Conservation (phyloP, 2,797 vertebrate genomes). For the Sebastes elongatus region DNA sequence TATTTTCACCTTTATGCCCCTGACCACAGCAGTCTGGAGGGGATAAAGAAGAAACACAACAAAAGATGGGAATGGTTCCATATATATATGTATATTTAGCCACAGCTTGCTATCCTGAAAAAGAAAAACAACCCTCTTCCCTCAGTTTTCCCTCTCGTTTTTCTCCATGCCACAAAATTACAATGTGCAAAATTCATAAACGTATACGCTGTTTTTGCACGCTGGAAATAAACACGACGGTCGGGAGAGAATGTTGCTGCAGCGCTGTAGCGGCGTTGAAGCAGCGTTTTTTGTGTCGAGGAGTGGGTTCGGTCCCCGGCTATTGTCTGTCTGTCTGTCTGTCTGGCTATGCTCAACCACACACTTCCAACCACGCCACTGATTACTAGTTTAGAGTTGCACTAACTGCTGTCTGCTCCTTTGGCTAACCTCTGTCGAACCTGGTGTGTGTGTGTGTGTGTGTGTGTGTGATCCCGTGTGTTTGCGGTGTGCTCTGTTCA, state of each 20-base stretch:
- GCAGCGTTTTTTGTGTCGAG: slow-evolving; percentile 34
- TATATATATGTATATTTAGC: slow-evolving; percentile 30
- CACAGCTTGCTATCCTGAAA: slow-evolving; percentile 47
- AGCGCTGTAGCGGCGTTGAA: slow-evolving; percentile 32
- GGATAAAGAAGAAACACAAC: slow-evolving; percentile 27
- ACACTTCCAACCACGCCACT: slow-evolving; percentile 66
- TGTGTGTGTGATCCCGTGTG: slow-evolving; percentile 52
- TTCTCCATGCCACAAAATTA: slow-evolving; percentile 85
- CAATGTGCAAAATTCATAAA: slow-evolving; percentile 81
- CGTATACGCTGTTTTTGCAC: slow-evolving; percentile 75
- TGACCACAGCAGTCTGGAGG: slow-evolving; percentile 13
- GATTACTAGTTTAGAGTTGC: slow-evolving; percentile 77
- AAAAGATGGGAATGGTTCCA: slow-evolving; percentile 56
- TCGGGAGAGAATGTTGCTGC: slow-evolving; percentile 51
- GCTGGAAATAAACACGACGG: slow-evolving; percentile 79
- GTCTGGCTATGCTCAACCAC: slow-evolving; percentile 68
- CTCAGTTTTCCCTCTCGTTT: slow-evolving; percentile 75
- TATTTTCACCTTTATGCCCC: slow-evolving; percentile 31
- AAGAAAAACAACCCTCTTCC: slow-evolving; percentile 74
- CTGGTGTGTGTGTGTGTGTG: slow-evolving; percentile 48
- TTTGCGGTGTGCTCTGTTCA: slow-evolving; percentile 68
- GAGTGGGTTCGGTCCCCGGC: slow-evolving; percentile 59
- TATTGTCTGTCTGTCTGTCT: slow-evolving; percentile 74
- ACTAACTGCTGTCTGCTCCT: slow-evolving; percentile 74
- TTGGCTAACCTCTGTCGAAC: slow-evolving; percentile 74